Evolutionary conservation across 2,113 vertebrate species (phyloP), one percentile per base, ranked within the genome.

Genomic region (Siniperca knerii): DNA sequence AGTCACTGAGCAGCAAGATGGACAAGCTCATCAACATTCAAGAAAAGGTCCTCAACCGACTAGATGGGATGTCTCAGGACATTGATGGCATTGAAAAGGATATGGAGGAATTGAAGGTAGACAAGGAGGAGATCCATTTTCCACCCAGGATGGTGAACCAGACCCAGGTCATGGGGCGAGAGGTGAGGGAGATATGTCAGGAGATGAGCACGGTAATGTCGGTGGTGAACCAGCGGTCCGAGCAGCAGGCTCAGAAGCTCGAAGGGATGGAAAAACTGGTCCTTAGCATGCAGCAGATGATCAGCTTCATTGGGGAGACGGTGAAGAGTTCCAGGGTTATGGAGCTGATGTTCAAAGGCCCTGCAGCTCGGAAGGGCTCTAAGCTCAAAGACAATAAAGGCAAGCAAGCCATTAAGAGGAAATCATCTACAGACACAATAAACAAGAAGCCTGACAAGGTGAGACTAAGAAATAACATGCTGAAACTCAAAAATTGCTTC

Each of bases 211-310:
- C 94, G 91, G 95, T 97, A 62, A 95, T 98, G 91, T 95, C 91
- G 4, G 92, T 81, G 44, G 96, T 98, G 81, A 97, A 96, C 91
- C 95, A 93, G 84, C 96, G 96, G 54, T 96, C 96, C 0, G 96
- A 97, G 76, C 94, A 94, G 83, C 97, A 98, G 90, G 94, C 96
- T 75, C 95, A 95, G 89, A 97, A 96, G 86, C 89, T 98, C 57
- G 96, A 98, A 54, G 96, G 96, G 69, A 95, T 98, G 92, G 97
- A 98, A 75, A 96, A 95, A 74, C 92, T 96, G 82, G 95, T 98
- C 81, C 94, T 95, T 57, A 95, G 96, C 83, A 95, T 98, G 83
- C 97, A 98, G 89, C 96, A 97, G 88, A 95, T 97, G 62, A 93
- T 98, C 90, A 89, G 95, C 91, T 97, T 96, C 92, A 94, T 98